Conservation (phyloP, 2,888 invertebrate genomes). For the Phalera bucephala region DNA sequence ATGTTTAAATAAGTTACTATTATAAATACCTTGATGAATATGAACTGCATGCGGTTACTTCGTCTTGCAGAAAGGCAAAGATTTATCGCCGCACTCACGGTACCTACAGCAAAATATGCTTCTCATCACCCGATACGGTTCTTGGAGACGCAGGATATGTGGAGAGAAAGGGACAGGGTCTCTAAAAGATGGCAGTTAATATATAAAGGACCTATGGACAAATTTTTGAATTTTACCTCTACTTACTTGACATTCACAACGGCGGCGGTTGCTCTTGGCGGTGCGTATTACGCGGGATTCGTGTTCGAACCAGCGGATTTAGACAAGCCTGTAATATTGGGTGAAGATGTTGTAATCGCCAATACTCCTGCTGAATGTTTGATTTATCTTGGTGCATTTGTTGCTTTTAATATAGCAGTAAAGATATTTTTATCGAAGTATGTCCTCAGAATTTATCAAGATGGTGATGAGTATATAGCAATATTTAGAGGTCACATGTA, state of each 20-base stretch:
- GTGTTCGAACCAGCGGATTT: conserved; percentile 49
- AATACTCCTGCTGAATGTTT: conserved; percentile 60
- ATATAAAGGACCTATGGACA: conserved; percentile 73
- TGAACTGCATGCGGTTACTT: conserved; percentile 54
- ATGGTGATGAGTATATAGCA: conserved; percentile 70
- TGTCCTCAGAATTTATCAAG: conserved; percentile 66
- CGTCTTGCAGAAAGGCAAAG: conserved; percentile 35
- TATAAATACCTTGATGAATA: too few species aligned
- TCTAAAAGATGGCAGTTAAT: conserved; percentile 63
- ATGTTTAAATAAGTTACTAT: too few species aligned
- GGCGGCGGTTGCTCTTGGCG: conserved; percentile 34
- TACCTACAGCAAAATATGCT: conserved; percentile 38
- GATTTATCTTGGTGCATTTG: conserved; percentile 59
- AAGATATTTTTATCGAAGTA: conserved; percentile 65
- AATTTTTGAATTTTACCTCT: conserved; percentile 48
- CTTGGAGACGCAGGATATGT: conserved; percentile 57
- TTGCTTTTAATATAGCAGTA: conserved; percentile 56
- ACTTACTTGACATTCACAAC: conserved; percentile 62
- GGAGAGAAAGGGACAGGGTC: conserved; percentile 59
- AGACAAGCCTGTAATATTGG: conserved; percentile 55
- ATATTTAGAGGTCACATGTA: conserved; percentile 60
- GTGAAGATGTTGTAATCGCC: conserved; percentile 62
- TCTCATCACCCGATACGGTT: conserved; percentile 60
- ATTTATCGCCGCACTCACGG: conserved; percentile 30
- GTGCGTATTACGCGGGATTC: conserved; percentile 58